Evolutionary conservation across 2,797 vertebrate species (phyloP).

Genomic region (Simalia tracyae): DNA sequence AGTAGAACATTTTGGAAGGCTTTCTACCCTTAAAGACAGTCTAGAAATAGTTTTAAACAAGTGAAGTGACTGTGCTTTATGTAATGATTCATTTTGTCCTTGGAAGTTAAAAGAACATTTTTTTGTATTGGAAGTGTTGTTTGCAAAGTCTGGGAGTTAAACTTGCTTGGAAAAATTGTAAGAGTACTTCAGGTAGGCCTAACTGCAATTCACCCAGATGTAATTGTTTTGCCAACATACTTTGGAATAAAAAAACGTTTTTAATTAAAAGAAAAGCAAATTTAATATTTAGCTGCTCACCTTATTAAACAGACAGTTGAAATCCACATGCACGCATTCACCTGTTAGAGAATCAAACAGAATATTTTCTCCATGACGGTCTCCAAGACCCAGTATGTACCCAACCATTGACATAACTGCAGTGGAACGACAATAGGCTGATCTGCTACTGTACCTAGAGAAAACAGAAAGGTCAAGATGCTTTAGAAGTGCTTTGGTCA

Average conservation of each 20-base stretch:
- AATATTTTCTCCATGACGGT: constrained; percentile 97
- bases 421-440: constrained; percentile 93
- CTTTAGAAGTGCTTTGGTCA: background rate
- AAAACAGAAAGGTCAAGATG: background rate
- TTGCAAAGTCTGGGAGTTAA: background rate
- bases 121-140: background rate
- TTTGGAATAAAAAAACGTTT: background rate
- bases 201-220: background rate
- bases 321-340: constrained; percentile 97
- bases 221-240: background rate
- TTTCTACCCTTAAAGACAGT: background rate
- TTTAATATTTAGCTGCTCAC: constrained; percentile 64
- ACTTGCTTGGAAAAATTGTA: background rate
- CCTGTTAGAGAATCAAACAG: constrained; percentile 95
- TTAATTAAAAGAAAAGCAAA: background rate
- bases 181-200: background rate
- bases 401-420: constrained; percentile 99
- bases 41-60: background rate
- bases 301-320: constrained; percentile 99
- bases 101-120: background rate
- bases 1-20: background rate
- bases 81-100: background rate
- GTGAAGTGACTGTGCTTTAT: background rate
- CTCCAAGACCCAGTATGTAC: constrained; percentile 93
- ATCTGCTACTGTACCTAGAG: constrained; percentile 93